Conservation (phyloP, 35 echinoderm and acorn worm species). For the Anneissia japonica region DNA sequence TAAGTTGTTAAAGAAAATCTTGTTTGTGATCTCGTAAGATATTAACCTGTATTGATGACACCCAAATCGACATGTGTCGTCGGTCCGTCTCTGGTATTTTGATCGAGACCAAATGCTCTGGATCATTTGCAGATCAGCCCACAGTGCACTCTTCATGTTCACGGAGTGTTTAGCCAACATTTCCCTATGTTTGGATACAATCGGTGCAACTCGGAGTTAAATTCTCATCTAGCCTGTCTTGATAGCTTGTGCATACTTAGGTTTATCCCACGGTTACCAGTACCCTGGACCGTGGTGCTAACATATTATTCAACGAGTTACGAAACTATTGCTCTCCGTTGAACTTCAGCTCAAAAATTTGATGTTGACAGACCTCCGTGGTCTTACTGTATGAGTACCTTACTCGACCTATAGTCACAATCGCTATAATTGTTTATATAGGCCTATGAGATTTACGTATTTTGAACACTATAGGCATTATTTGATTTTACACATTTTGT, state of each 20-base stretch:
- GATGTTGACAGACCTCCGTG: neutral
- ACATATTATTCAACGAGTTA: neutral
- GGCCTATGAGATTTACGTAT: no score
- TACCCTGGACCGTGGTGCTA: neutral
- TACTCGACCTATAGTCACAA: no score
- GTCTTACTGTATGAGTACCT: no score
- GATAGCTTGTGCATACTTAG: neutral
- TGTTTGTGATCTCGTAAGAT: neutral
- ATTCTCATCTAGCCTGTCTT: neutral
- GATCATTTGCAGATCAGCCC: neutral
- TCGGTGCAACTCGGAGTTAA: neutral
- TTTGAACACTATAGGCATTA: no score
- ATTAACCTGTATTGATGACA: neutral
- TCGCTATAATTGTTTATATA: no score
- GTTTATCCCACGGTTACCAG: neutral
- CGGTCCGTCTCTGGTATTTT: neutral
- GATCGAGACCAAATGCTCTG: neutral
- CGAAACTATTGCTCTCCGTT: neutral
- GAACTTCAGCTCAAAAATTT: neutral
- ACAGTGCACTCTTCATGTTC: neutral
- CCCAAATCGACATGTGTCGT: neutral
- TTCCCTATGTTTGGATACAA: neutral
- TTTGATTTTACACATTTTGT: no score
- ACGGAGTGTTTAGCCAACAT: neutral
- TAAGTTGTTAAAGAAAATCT: no score